Base-by-base conservation (phyloP, 2,113 vertebrate genomes). In the Jacana jacana region DNA sequence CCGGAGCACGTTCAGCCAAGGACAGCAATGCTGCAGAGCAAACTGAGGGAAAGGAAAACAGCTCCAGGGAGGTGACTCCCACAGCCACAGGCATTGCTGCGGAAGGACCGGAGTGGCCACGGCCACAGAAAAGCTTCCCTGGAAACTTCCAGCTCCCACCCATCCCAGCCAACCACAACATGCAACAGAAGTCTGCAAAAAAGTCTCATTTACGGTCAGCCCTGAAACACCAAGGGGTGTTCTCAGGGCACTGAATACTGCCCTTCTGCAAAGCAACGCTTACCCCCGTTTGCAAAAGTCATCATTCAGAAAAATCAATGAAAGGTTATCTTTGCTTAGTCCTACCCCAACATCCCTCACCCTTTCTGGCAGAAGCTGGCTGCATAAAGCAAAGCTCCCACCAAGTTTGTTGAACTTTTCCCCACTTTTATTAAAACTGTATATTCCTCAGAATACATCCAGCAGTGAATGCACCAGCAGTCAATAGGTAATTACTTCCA, bases 71-170 rank as follows among this genome's bases (percentile, higher is more conserved):
- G 16, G 44, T 9, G 2, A 49, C 22, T 84, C 17, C 17, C 35
- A 3, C 6, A 5, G 64, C 46, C 35, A 12, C 52, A 6, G 1
- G 1, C 13, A 4, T 12, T 9, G 19, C 55, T 27, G 70, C 23
- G 6, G 58, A 7, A 4, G 4, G 14, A 9, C 33, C 35, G 2
- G 27, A 7, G 33, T 6, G 31, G 14, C 11, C 42, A 18, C 0
- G 8, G 80, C 0, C 76, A 49, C 33, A 17, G 61, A 33, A 20
- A 13, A 77, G 4, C 61, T 25, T 12, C 30, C 11, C 73, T 8
- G 64, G 55, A 33, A 18, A 7, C 17, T 6, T 24, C 14, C 27
- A 35, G 58, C 61, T 61, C 20, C 0, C 6, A 4, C 7, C 9
- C 44, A 63, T 8, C 44, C 23, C 40, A 8, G 1, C 5, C 61